Evolutionary conservation across 2,888 invertebrate genomes (phyloP).

Genomic region (Drosophila glabriapex): DNA sequence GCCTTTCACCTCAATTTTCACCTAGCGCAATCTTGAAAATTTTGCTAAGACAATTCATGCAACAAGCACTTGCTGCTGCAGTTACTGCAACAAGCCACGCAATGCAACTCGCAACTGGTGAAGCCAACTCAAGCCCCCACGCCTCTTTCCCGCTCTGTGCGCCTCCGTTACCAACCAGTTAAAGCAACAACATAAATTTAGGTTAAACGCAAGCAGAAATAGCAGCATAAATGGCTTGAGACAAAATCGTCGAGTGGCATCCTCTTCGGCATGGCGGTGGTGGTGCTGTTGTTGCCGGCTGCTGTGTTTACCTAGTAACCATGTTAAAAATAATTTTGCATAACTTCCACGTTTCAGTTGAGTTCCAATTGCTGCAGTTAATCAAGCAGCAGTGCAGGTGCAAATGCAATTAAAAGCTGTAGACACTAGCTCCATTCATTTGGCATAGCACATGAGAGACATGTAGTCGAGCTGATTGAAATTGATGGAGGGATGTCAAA

Average conservation of each 20-base stretch:
- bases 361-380: conserved; percentile 47
- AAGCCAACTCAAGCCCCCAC: not conserved
- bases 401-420: conserved; percentile 51
- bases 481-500: conserved; percentile 45
- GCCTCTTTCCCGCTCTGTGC: not conserved
- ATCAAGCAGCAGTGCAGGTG: conserved; percentile 52
- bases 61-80: conserved; percentile 39
- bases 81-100: conserved; percentile 55
- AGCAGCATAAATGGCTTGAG: conserved; percentile 24
- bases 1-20: conserved; percentile 69
- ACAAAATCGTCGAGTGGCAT: conserved; percentile 28
- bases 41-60: conserved; percentile 30
- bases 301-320: not conserved
- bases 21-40: conserved; percentile 44
- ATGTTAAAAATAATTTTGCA: conserved; percentile 36
- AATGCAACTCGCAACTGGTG: conserved; percentile 26
- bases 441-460: conserved; percentile 4
- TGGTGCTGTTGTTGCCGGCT: not conserved
- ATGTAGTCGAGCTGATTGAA: conserved; percentile 23
- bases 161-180: conserved; percentile 32
- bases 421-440: not conserved
- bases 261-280: conserved; percentile 13
- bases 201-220: conserved; percentile 55
- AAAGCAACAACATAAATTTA: conserved; percentile 49
- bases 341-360: conserved; percentile 51